phyloP scores from a whole-genome alignment of 1,140 invertebrate species.

The Notospermus geniculatus region DNA sequence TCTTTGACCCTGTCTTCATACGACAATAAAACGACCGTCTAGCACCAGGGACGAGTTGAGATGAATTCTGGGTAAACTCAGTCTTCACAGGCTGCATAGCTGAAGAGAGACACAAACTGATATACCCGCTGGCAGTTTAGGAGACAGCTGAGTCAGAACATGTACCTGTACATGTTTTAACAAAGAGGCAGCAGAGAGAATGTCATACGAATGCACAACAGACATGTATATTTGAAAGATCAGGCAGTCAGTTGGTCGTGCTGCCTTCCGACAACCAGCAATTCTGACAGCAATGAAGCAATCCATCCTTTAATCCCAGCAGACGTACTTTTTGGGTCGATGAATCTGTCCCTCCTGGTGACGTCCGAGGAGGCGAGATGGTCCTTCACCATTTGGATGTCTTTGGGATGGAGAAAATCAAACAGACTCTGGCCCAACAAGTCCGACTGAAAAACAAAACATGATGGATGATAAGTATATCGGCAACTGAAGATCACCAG shows the following conservation, averaged over 20 bases:
- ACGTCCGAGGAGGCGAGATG: conserved; percentile 88
- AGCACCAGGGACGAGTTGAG: conserved; percentile 76
- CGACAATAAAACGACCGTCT: conserved; percentile 89
- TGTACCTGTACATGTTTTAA: no score
- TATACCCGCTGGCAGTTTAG: no score
- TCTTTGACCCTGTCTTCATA: conserved; percentile 68
- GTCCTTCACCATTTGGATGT: conserved; percentile 92
- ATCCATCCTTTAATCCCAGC: no score
- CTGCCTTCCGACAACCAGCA: no score
- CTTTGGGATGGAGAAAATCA: conserved; percentile 91
- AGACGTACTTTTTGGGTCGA: conserved; percentile 88
- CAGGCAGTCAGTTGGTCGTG: no score
- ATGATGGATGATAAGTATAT: no score
- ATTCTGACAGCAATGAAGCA: no score
- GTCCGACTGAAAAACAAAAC: conserved; percentile 68
- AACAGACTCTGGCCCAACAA: conserved; percentile 90
- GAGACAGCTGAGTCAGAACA: no score
- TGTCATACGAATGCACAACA: no score
- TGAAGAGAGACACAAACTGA: conserved; percentile 44
- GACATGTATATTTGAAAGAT: no score
- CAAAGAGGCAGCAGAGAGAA: no score
- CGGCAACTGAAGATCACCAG: no score
- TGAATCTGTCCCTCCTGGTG: conserved; percentile 81
- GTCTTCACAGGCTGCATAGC: conserved; percentile 89
- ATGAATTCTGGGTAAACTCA: conserved; percentile 70